Base-by-base conservation (phyloP, 2,113 vertebrate species). In the Rhagologus leucostigma region DNA sequence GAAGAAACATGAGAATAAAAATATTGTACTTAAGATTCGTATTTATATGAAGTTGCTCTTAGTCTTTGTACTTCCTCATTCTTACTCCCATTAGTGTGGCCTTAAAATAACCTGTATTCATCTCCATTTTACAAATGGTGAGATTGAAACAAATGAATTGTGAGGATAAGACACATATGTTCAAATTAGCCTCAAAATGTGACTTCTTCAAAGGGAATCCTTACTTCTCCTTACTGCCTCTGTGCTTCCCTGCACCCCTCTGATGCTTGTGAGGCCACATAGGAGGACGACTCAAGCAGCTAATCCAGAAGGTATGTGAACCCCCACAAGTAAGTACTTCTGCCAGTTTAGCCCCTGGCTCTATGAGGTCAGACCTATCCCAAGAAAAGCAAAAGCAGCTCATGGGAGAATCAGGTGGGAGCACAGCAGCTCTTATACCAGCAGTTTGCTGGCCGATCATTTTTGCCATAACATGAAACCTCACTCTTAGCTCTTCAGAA, bases 381-480 rank as follows among this genome's bases (percentile, higher is more conserved):
- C 65, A 76, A 79, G 39, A 76, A 82, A 89, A 82, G 16, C 47
- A 75, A 82, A 89, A 87, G 57, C 47, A 91, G 30, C n/a, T 68
- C 0, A 3, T 82, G 35, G 69, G 53, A 91, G 47, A 60, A 70
- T 71, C 63, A 64, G 70, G 46, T 83, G 49, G 87, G 62, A 93
- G 53, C 44, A 73, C 62, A 32, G 16, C 33, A 90, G 70, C 11
- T 68, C 30, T 70, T 78, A 10, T 2, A 55, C 33, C 41, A 87
- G 65, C 22, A 64, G 22, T 14, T 49, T 78, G 9, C 44, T 2
- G 2, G 32, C 21, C 0, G 0, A n/a, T 68, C 10, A 52, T 53
- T 78, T 94, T 73, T 87, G 57, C 53, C 67, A 49, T 41, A 32
- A 82, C 17, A 41, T 26, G 44, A 73, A 91, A 68, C 39, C 60